Conservation (phyloP, 1,140 invertebrate genomes). For the Melanaphis sacchari region DNA sequence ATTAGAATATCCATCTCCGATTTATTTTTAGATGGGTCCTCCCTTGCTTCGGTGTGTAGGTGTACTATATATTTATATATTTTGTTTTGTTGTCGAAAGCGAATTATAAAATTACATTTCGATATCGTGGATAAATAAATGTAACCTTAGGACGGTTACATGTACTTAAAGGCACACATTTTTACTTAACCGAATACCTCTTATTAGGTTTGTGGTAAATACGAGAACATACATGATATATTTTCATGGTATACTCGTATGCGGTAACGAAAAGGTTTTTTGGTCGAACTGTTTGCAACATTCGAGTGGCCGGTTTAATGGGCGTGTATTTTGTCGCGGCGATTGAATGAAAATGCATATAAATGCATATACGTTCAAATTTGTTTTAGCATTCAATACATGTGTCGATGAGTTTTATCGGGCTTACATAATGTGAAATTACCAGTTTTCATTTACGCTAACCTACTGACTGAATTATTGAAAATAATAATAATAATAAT, state of each 20-base stretch:
- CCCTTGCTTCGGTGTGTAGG: background rate
- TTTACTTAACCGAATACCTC: background rate
- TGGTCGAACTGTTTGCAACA: background rate
- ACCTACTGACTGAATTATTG: slow-evolving; percentile 45
- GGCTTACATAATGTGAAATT: slow-evolving; percentile 36
- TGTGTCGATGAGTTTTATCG: background rate
- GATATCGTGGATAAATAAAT: background rate
- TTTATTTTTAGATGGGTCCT: too few species aligned
- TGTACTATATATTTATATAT: background rate
- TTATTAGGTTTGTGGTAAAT: too few species aligned
- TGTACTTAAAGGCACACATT: background rate
- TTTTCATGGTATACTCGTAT: too few species aligned
- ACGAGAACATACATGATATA: too few species aligned
- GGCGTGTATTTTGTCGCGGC: background rate
- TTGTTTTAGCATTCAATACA: background rate
- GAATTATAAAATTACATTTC: background rate
- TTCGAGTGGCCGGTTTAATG: background rate
- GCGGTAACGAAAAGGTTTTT: background rate
- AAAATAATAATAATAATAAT: slow-evolving; percentile 2
- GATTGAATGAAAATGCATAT: background rate
- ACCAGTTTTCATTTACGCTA: slow-evolving; percentile 28
- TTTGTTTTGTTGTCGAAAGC: background rate
- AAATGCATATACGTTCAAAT: background rate
- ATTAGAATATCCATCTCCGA: too few species aligned
- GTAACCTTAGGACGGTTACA: too few species aligned